Conservation (phyloP, 2,797 vertebrate species). For the Mustela erminea region DNA sequence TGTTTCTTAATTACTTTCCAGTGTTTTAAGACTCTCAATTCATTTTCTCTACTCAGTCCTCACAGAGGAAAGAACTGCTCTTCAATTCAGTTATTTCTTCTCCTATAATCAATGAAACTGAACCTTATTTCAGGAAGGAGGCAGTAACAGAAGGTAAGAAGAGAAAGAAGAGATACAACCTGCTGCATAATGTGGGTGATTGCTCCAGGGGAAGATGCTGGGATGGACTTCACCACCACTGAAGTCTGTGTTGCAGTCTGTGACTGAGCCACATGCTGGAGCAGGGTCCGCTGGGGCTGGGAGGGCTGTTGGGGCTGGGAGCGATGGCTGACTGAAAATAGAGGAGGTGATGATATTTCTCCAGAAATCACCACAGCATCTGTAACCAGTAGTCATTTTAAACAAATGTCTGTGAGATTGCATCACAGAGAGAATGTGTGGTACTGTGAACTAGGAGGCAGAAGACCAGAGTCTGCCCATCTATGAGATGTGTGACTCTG, state of each 20-base stretch:
- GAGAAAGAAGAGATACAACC: slow-evolving; percentile 88
- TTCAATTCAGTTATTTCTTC: slow-evolving; percentile 35
- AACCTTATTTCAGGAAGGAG: slow-evolving; percentile 44
- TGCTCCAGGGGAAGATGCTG: slow-evolving; percentile 88
- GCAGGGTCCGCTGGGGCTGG: slow-evolving; percentile 90
- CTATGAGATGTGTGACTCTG: slow-evolving; percentile 65
- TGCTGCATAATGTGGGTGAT: slow-evolving; percentile 92
- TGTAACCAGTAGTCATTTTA: slow-evolving; percentile 76
- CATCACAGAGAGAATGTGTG: slow-evolving; percentile 49
- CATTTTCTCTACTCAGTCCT: slow-evolving; percentile 32
- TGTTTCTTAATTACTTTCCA: slow-evolving; percentile 62
- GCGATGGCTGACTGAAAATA: slow-evolving; percentile 91
- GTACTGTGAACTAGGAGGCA: slow-evolving; percentile 60
- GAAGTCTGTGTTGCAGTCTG: slow-evolving; percentile 92
- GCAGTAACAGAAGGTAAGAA: slow-evolving; percentile 43
- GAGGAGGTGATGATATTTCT: slow-evolving; percentile 87
- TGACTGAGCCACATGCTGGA: slow-evolving; percentile 90
- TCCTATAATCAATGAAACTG: slow-evolving; percentile 57
- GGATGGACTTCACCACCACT: slow-evolving; percentile 91
- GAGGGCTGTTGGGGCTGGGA: slow-evolving; percentile 89
- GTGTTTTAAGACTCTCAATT: slow-evolving; percentile 27
- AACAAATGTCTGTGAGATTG: slow-evolving; percentile 69
- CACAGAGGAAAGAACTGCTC: slow-evolving; percentile 44
- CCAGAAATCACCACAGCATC: slow-evolving; percentile 82
- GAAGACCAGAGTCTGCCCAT: slow-evolving; percentile 61